A percentile compares a stretch with the other conserved stretches of the same genome.
Conservation (phyloP, 2,888 invertebrate species). For the Operophtera brumata region DNA sequence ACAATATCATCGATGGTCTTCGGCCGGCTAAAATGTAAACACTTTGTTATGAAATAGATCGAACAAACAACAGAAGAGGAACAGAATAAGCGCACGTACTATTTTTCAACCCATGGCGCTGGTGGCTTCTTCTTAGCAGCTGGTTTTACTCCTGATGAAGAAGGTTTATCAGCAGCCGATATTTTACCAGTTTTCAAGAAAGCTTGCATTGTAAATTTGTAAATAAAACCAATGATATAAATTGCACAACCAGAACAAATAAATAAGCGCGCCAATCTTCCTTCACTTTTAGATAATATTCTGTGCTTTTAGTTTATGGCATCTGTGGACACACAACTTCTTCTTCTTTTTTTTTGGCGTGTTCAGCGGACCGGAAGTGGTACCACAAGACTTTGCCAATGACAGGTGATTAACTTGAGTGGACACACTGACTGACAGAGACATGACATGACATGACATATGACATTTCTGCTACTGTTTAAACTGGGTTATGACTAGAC, state of each 20-base stretch:
- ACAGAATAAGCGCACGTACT: conserved; percentile 75
- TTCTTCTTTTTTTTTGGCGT: too few relatives aligned
- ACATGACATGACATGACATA: too few relatives aligned
- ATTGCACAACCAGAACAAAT: neutral
- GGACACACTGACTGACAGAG: too few relatives aligned
- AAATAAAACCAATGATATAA: neutral
- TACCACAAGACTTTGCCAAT: too few relatives aligned
- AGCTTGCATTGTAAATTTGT: conserved; percentile 83
- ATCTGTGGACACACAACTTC: too few relatives aligned
- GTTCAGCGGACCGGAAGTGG: too few relatives aligned
- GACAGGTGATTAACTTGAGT: too few relatives aligned
- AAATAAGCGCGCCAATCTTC: too few relatives aligned
- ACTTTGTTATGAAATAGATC: conserved; percentile 1
- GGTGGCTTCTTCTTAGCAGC: conserved; percentile 69
- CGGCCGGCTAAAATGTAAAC: conserved; percentile 86
- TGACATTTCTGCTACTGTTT: too few relatives aligned
- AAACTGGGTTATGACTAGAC: too few relatives aligned
- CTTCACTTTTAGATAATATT: too few relatives aligned
- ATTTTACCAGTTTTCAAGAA: conserved; percentile 91
- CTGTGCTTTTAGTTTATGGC: too few relatives aligned
- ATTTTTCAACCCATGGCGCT: conserved; percentile 93
- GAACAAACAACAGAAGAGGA: neutral
- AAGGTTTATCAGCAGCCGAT: conserved; percentile 69
- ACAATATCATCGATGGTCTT: conserved; percentile 97
- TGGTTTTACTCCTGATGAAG: conserved; percentile 62